Base-by-base conservation (phyloP, 2,888 invertebrate genomes). In the Chalcosyrphus nemorum region DNA sequence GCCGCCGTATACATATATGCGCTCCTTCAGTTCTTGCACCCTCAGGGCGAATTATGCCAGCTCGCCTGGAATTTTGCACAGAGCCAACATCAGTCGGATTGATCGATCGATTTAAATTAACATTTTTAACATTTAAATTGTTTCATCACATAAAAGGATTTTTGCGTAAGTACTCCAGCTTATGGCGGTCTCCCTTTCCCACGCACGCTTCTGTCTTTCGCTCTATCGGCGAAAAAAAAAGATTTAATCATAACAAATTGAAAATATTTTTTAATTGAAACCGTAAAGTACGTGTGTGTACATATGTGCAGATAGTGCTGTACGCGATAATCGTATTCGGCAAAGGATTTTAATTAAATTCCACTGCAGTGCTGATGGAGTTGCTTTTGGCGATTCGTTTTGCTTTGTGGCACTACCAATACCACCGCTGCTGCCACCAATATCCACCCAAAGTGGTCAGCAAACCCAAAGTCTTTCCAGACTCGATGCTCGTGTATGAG, bases 141-240 rank as follows among this genome's bases (percentile, higher is more conserved):
- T 84, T 84, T 80, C 80, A 80, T 84, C 84, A 75, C 75, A 84
- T 84, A 84, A 84, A 84, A 84, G 84, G 78, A 80, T 84, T 84
- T 75, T 54, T 75, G 70, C 80, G 78, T 80, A 84, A 84, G 80
- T 75, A 74, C 57, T 59, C 15, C 50, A 57, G 74, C 74, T 84
- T 84, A 80, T 80, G 70, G 80, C 52, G 63, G 63, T 80, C 75
- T 32, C 63, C 43, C 63, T 24, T 70, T 50, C 52, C 80, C 66
- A 29, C 27, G 9, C 38, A 13, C 38, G n/a, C 38, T 38, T n/a
- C 52, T 52, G 50, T 70, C 80, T 80, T 84, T 38, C 63, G 52
- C 70, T 80, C 84, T 80, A 84, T 84, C 47, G 74, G 19, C 43
- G 45, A n/a, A 52, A 72, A 71, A 76, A 74, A 74, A 56, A 63